These are phyloP conservation scores for Drosophila atripex DNA, from an alignment of 2,888 invertebrate species.

Conservation along the genomic window DNA sequence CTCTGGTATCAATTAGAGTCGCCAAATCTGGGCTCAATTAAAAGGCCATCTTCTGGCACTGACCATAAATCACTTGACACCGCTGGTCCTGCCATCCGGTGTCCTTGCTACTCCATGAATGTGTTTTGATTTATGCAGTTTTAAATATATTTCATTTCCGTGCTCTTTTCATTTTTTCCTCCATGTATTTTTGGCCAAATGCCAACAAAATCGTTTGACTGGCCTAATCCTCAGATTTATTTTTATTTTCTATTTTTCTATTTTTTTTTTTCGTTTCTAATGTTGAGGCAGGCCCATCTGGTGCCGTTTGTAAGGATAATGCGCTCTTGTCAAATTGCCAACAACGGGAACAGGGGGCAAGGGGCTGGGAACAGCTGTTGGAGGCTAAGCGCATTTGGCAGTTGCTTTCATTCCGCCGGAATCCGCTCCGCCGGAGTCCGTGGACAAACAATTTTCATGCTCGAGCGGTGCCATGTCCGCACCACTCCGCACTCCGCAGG, in stretches of 20 bases:
- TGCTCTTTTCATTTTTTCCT: neutral
- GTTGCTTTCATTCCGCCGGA: slow-evolving; percentile 31
- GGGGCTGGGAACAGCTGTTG: slow-evolving; percentile 37
- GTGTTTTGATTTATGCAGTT: slow-evolving; percentile 68
- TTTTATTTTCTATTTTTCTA: no score
- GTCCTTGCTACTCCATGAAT: neutral
- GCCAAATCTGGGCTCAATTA: slow-evolving; percentile 11
- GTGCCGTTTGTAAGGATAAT: slow-evolving; percentile 71
- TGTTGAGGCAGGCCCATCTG: slow-evolving; percentile 53
- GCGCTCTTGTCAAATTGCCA: slow-evolving; percentile 75
- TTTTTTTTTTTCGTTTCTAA: slow-evolving; percentile 22
- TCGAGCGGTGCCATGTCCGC: slow-evolving; percentile 45
- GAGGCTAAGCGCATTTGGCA: slow-evolving; percentile 54
- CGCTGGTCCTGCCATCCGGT: slow-evolving; percentile 7
- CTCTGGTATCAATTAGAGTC: neutral
- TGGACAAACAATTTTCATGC: slow-evolving; percentile 45
- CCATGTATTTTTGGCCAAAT: slow-evolving; percentile 21
- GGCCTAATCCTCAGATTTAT: slow-evolving; percentile 47
- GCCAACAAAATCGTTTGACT: slow-evolving; percentile 41
- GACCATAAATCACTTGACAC: slow-evolving; percentile 54
- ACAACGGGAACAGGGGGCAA: slow-evolving; percentile 15
- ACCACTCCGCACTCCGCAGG: slow-evolving; percentile 3
- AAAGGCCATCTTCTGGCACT: slow-evolving; percentile 40
- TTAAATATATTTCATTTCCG: slow-evolving; percentile 54
- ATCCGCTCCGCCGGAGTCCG: slow-evolving; percentile 21